phyloP scores from a whole-genome alignment of 2,888 invertebrate species.

The Leptinotarsa haldemani region DNA sequence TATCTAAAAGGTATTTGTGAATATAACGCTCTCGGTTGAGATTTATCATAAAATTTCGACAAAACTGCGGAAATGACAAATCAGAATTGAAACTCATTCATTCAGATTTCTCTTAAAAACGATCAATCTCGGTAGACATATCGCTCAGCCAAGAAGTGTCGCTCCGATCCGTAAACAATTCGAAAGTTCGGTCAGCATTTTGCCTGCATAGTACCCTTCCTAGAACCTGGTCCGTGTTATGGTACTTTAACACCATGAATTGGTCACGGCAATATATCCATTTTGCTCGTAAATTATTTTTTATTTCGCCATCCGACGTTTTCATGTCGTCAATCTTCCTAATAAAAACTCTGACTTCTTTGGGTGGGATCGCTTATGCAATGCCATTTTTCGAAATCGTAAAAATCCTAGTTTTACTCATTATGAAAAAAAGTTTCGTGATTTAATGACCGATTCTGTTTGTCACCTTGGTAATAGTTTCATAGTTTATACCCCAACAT shows the following conservation, averaged over 20 bases:
- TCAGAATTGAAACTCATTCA: slow-evolving; percentile 5
- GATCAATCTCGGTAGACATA: slow-evolving; percentile 1
- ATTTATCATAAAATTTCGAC: not conserved
- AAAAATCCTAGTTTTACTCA: slow-evolving; percentile 1
- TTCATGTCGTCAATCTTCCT: slow-evolving; percentile 33
- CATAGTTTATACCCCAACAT: no score
- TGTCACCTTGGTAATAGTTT: not conserved
- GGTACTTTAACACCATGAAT: slow-evolving; percentile 53
- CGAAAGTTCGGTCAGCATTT: slow-evolving; percentile 21
- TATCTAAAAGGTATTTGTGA: no score
- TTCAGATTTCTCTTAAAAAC: slow-evolving; percentile 6
- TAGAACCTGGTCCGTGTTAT: slow-evolving; percentile 36
- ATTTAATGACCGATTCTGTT: slow-evolving; percentile 4
- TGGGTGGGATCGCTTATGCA: slow-evolving; percentile 25
- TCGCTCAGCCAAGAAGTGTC: not conserved
- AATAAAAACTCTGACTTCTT: slow-evolving; percentile 34
- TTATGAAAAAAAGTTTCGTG: not conserved
- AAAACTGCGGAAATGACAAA: slow-evolving; percentile 7
- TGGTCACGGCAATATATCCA: slow-evolving; percentile 49
- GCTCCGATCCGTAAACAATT: slow-evolving; percentile 10
- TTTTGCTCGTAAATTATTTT: slow-evolving; percentile 37
- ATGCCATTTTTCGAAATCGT: slow-evolving; percentile 21
- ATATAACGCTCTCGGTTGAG: not conserved
- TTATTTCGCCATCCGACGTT: slow-evolving; percentile 39
- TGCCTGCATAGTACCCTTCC: slow-evolving; percentile 34